Base-by-base conservation (phyloP, 2,797 vertebrate species). In the Acanthurus leucopareius region DNA sequence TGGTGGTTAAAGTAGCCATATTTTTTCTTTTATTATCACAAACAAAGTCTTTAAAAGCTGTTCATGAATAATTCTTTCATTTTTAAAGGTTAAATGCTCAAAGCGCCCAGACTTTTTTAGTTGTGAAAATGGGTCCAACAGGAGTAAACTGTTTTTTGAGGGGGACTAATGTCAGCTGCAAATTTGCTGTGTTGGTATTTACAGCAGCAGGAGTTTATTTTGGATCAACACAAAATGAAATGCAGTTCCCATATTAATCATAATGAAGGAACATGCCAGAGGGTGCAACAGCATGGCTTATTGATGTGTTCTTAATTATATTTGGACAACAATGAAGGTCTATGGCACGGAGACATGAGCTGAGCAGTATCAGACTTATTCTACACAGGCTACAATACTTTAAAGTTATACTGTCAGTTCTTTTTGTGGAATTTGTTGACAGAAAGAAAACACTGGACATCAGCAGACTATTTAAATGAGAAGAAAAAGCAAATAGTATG, bases 161-260 rank as follows among this genome's bases (percentile, higher is more conserved):
- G 15, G 20, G 20, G 28, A 19, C 15, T 67, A 22, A 53, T 66
- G 52, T 22, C 62, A 38, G 28, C 47, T 15, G 47, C 62, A 38
- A 17, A 40, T 66, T 13, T 44, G 15, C 64, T 67, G 20, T 67
- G n/a, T 66, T 66, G 40, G 9, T 42, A 11, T 66, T 52, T 40
- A 66, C 4, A 40, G 8, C 48, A 52, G 14, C 14, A 52, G n/a
- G 32, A 40, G 38, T 25, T n/a, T 19, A 13, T 42, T n/a, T 17
- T 15, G 38, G 51, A 67, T 17, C 65, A 32, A 49, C 10, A 44
- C 20, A 25, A 67, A 67, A 67, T 52, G 22, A 52, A 67, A 20
- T 13, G 19, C 38, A 28, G 52, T 28, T 20, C 51, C 38, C 51
- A 28, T 9, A 8, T 11, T 59, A 28, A 38, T 11, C 28, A 47